Conservation (phyloP, 2,797 vertebrate genomes). For the Antrozous pallidus region DNA sequence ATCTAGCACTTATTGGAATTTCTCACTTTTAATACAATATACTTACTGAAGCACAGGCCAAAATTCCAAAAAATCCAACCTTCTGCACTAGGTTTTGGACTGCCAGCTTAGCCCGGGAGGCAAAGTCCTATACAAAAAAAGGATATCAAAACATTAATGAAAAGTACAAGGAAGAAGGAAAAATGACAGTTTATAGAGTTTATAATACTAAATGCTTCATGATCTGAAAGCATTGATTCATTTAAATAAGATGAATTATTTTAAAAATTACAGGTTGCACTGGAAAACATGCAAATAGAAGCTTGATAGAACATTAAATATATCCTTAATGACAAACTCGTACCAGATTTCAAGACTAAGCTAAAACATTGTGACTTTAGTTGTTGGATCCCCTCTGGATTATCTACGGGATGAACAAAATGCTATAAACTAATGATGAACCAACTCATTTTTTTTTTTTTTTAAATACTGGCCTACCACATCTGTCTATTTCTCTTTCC, state of each 20-base stretch:
- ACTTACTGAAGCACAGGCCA: conserved; percentile 95
- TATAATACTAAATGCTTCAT: not conserved
- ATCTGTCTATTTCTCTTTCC: not conserved
- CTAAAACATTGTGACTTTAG: not conserved
- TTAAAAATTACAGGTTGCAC: not conserved
- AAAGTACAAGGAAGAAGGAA: not conserved
- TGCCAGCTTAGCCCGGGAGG: conserved; percentile 86
- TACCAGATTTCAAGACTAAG: conserved; percentile 35
- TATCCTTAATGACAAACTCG: not conserved
- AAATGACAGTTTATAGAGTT: not conserved
- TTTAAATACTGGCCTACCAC: not conserved
- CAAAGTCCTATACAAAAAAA: conserved; percentile 87
- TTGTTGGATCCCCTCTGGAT: not conserved
- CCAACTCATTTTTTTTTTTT: not conserved
- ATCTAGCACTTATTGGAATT: not conserved
- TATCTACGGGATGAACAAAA: not conserved
- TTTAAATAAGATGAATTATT: not conserved
- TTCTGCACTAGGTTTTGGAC: conserved; percentile 91
- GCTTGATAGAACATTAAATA: conserved; percentile 19
- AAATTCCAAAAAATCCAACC: conserved; percentile 97
- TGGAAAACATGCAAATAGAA: conserved; percentile 28
- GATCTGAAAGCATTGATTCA: not conserved
- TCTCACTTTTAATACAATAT: conserved; percentile 18
- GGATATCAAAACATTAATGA: conserved; percentile 44
- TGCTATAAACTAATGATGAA: not conserved